Base-by-base conservation (phyloP, 2,113 vertebrate genomes). In the Hylia prasina region DNA sequence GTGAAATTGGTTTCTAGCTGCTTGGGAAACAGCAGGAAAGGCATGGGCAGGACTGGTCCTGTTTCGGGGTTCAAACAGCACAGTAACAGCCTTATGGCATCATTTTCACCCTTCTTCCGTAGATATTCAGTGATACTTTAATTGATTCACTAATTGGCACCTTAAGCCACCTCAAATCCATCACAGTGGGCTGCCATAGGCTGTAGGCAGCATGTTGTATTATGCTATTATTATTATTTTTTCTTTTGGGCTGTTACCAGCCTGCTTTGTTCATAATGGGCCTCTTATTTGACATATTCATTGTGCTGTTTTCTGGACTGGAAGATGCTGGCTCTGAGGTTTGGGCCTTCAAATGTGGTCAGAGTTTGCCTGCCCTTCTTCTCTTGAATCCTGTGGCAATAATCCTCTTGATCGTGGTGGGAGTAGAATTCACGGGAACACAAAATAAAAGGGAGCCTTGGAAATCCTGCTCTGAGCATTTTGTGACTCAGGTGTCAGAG, bases 381-480 rank as follows among this genome's bases (percentile, higher is more conserved):
- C 85, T 50, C 10, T 39, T 77, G 63, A 93, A 76, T 89, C 58
- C 82, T 87, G 60, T 80, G 87, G 91, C 79, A 95, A 58, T 86
- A 90, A 91, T 86, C 58, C 75, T 47, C 10, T 66, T 87, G 91
- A 80, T 82, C 2, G 1, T 86, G 90, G 77, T 75, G 60, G 72
- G 91, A 93, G 72, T 3, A 48, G 69, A 84, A 71, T 90, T 89
- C 56, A 54, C 51, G 76, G 79, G 76, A 93, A 56, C 64, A 82
- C 48, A 85, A 89, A 94, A 93, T 48, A 78, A 94, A 95, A 82
- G 69, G 48, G 57, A 70, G 73, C 64, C 61, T 81, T 95, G 82
- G 82, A 93, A 95, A 94, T 86, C 64, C 64, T 91, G 75, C 92
- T 96, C 93, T 77, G 85, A 93, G 92, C 82, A n/a, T 88, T 96